Evolutionary conservation across 2,113 vertebrate species (phyloP), one percentile per base, ranked within the genome.

Genomic region (Zosterops pallidus): DNA sequence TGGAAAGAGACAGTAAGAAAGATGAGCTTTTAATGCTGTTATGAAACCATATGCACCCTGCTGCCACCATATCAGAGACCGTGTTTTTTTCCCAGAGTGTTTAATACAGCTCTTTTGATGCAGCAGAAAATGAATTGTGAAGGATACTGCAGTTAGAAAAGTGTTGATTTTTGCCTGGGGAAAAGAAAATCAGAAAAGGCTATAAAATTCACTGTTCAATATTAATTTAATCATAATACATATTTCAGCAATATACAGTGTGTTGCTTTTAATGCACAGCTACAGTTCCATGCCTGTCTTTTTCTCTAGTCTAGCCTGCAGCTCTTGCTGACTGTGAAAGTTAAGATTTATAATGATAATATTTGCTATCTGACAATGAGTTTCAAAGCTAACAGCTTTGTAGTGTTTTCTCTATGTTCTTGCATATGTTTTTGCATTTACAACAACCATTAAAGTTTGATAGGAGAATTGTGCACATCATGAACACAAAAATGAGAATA

Each of bases 401-500:
- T 76, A 60, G 64, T 94, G 72, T 75, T 95, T 94, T 89, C 64
- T 82, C 56, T 81, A 78, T 90, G 80, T 89, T 75, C 60, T 71
- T 95, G 92, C 92, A 82, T 92, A 91, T 90, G 85, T 79, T 95
- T 93, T 92, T 96, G 83, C 76, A 69, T 57, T 95, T 82, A 69
- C 53, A 86, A 90, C 56, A 52, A 67, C 68, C 88, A 96, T 96
- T 95, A 96, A 95, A 86, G 56, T 96, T 92, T 95, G 95, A 96
- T 89, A 93, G 86, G 76, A 96, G 60, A 94, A 88, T 86, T 93
- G 90, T 94, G 92, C 60, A 92, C 90, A 96, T 95, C 92, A 90
- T 92, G 92, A 93, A 94, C 85, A 93, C 3, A 18, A 96, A 95
- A 94, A 97, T 94, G 92, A 94, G 95, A 93, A 93, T 94, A 96